Evolutionary conservation across 2,888 invertebrate genomes (phyloP).

Genomic region (Nemoura dubitans): DNA sequence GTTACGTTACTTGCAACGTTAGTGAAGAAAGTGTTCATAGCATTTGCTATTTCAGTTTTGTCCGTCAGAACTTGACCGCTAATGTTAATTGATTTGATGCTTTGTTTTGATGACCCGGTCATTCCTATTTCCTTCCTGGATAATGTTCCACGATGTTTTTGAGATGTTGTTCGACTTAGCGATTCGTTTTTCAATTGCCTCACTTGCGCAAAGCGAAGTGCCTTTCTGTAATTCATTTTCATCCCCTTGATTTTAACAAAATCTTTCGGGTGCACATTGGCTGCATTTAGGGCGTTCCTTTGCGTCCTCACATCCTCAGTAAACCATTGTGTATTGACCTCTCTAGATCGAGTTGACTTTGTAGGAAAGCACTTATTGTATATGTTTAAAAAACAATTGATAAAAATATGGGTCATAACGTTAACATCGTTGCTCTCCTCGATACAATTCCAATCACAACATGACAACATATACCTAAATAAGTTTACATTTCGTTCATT

Average conservation of each 20-base stretch:
- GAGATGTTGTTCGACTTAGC: too few relatives aligned
- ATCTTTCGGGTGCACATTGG: neutral
- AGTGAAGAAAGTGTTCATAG: neutral
- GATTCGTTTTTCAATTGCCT: neutral
- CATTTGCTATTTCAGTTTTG: neutral
- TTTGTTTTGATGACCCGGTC: neutral
- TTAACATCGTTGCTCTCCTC: neutral
- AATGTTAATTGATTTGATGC: neutral
- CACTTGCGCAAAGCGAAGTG: neutral
- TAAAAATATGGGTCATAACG: too few relatives aligned
- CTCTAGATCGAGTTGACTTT: too few relatives aligned
- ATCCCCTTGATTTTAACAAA: neutral
- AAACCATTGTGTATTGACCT: neutral
- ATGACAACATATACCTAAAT: constrained; percentile 7
- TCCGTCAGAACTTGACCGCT: neutral
- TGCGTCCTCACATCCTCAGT: neutral
- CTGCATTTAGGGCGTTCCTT: neutral
- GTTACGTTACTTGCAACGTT: neutral
- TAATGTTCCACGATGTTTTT: neutral
- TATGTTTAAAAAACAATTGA: too few relatives aligned
- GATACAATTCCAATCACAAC: neutral
- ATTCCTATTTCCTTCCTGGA: neutral
- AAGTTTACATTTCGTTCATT: neutral
- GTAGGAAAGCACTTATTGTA: too few relatives aligned
- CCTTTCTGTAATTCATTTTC: constrained; percentile 12